Conservation (phyloP, 2,888 invertebrate genomes). For the Platynereis dumerilii region DNA sequence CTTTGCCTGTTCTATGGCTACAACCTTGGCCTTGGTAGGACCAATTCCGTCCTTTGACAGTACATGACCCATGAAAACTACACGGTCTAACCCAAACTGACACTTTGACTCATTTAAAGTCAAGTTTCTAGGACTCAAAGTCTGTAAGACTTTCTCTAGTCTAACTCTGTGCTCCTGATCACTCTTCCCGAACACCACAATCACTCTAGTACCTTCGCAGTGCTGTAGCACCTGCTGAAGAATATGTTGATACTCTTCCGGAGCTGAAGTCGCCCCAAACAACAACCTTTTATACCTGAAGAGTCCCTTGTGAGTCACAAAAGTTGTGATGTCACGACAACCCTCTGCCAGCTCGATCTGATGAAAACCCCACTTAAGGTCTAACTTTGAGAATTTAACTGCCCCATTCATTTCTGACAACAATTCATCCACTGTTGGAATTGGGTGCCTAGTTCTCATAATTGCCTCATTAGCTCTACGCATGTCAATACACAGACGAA, state of each 20-base stretch:
- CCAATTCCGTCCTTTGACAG: neutral
- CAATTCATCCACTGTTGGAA: conserved; percentile 26
- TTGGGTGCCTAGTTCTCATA: conserved; percentile 23
- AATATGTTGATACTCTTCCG: conserved; percentile 19
- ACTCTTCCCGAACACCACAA: neutral
- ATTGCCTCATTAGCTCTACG: conserved; percentile 32
- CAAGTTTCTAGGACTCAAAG: conserved; percentile 13
- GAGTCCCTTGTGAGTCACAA: conserved; percentile 9
- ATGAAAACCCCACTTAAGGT: conserved; percentile 14
- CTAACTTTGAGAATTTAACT: conserved; percentile 8
- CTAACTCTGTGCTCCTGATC: neutral
- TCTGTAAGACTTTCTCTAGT: conserved; percentile 22
- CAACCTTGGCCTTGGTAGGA: neutral
- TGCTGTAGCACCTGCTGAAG: neutral
- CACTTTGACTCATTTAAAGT: conserved; percentile 1
- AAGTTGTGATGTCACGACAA: conserved; percentile 23
- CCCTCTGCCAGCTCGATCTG: conserved; percentile 19
- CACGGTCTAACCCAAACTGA: neutral
- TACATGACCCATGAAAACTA: conserved; percentile 16
- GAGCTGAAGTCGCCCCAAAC: conserved; percentile 15
- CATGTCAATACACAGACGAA: conserved; percentile 26
- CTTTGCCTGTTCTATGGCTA: conserved; percentile 32
- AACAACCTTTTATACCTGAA: conserved; percentile 20
- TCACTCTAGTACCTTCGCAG: conserved; percentile 7
- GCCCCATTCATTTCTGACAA: conserved; percentile 1